These are phyloP conservation scores for Margaritifera margaritifera DNA, from an alignment of 2,888 invertebrate species.

Conservation along the genomic window DNA sequence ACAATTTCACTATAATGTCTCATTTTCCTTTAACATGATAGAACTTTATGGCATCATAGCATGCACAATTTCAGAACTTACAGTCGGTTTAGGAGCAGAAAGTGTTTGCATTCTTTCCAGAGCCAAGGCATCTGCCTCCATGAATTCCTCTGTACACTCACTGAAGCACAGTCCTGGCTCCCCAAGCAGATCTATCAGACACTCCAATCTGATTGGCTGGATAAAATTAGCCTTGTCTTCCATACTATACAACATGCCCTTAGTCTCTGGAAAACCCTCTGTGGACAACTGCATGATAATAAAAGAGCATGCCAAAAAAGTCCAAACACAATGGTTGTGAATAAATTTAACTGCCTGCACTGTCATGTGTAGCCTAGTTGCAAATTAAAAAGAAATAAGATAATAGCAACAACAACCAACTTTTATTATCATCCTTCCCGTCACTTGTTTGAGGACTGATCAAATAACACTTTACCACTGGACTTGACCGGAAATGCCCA, in stretches of 20 bases:
- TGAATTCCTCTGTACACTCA: conserved; percentile 21
- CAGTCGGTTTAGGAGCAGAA: conserved; percentile 41
- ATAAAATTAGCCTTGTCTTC: conserved; percentile 34
- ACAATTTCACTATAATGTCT: no score
- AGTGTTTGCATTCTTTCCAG: conserved; percentile 40
- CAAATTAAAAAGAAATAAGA: no score
- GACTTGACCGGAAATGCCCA: no score
- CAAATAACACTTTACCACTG: no score
- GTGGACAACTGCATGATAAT: conserved; percentile 20
- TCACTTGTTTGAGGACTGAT: no score
- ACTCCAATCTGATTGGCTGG: conserved; percentile 30
- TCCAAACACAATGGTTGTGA: no score
- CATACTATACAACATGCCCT: conserved; percentile 41
- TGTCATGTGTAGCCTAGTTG: no score
- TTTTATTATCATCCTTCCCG: no score
- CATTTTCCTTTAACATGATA: no score
- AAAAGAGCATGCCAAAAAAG: no score
- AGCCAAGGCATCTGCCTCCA: conserved; percentile 30
- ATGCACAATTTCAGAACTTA: conserved; percentile 6
- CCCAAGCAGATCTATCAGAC: conserved; percentile 35
- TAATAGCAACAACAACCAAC: no score
- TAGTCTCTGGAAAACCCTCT: conserved; percentile 45
- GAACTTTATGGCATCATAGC: neutral
- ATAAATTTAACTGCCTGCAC: no score
- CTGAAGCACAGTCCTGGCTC: conserved; percentile 36